Conservation (phyloP, 2,113 vertebrate species). For the Romanogobio albipinnatus region DNA sequence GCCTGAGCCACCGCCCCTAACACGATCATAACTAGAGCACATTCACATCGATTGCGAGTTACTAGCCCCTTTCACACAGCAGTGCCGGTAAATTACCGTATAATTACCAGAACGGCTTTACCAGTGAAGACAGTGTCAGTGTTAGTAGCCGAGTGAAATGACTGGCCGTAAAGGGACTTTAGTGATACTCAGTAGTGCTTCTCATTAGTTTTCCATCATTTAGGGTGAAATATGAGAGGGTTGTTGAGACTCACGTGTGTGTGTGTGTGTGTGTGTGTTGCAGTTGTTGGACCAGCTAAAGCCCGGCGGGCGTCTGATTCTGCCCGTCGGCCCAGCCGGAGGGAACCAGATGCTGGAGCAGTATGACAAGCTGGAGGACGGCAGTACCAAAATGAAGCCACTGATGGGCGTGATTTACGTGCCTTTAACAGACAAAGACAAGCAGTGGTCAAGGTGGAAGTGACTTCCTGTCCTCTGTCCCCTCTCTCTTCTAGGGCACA, state of each 20-base stretch:
- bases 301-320: slow-evolving; percentile 94
- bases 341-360: slow-evolving; percentile 99
- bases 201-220: too few species aligned
- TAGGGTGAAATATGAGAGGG: too few species aligned
- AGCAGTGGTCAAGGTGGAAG: slow-evolving; percentile 99
- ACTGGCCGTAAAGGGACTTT: too few species aligned
- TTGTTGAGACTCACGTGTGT: background rate
- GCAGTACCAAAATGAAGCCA: slow-evolving; percentile 98
- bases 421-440: slow-evolving; percentile 99
- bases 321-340: slow-evolving; percentile 95
- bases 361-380: slow-evolving; percentile 96
- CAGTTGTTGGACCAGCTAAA: slow-evolving; percentile 98
- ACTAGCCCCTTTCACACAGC: too few species aligned
- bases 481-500: slow-evolving; percentile 83
- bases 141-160: too few species aligned
- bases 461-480: slow-evolving; percentile 93
- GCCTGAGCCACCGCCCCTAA: too few species aligned
- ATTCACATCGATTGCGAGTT: too few species aligned
- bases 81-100: too few species aligned
- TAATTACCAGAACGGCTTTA: too few species aligned
- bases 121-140: too few species aligned
- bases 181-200: too few species aligned
- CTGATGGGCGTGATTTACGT: slow-evolving; percentile 99
- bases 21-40: too few species aligned
- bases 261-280: slow-evolving; percentile 24